Base-by-base conservation (phyloP, 1,140 invertebrate genomes). In the Lepidostoma basale region DNA sequence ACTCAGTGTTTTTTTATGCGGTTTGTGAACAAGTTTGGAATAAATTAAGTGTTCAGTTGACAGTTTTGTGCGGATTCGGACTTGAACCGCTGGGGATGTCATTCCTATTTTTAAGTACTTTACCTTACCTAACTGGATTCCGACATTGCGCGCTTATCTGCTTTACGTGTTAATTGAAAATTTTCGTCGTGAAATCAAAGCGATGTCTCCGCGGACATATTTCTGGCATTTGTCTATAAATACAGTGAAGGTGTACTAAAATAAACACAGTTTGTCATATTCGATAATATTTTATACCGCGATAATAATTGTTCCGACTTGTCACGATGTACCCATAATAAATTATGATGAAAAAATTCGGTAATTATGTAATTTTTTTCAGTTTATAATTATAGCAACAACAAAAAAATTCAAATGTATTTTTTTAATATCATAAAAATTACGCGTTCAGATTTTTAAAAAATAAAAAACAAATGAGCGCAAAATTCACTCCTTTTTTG, bases 41-140 rank as follows among this genome's bases (percentile, higher is more conserved):
- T 12, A 40, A 12, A 25, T 22, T 18, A 62, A 47, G 30, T 30
- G 28, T 20, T 3, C 8, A 33, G n/a, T 14, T 33, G 44, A 52
- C 44, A 36, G 25, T 47, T 14, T 42, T 42, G 40, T 42, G n/a
- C n/a, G n/a, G n/a, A n/a, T n/a, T n/a, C n/a, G n/a, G n/a, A n/a
- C 23, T 23, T 40, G 18, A 52, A 52, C 62, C 40, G 33, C 45
- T 25, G 23, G 36, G 16, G 16, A 23, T 49, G 62, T 64, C 62
- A 64, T 64, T 39, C 62, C 45, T 64, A 64, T 64, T 64, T 42
- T 64, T 64, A 64, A 54, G 62, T 64, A 22, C 62, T 28, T 64
- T 25, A 30, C 14, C 62, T 64, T 64, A 64, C 62, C 62, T 64
- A 64, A 64, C 62, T 63, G 30, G 28, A 56, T 20, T 56, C 22